Conservation (phyloP, 2,797 vertebrate species). For the Esox masquinongy region DNA sequence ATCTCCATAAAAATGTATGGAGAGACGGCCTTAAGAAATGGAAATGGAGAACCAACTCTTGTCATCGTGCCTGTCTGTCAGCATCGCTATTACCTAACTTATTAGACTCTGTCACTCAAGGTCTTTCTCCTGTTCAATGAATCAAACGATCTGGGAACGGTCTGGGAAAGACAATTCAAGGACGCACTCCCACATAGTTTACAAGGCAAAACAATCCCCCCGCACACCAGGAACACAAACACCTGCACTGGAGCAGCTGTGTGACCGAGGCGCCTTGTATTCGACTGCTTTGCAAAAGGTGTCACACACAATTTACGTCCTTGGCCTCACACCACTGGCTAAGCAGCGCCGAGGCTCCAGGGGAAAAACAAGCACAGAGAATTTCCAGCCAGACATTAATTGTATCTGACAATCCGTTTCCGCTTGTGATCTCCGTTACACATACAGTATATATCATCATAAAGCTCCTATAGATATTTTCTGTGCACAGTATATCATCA, state of each 20-base stretch:
- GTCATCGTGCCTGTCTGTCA: not conserved
- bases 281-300: constrained; percentile 77
- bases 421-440: constrained; percentile 80
- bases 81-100: not conserved
- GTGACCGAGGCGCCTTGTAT: constrained; percentile 75
- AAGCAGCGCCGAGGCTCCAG: constrained; percentile 69
- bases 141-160: not conserved
- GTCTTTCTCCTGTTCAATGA: not conserved
- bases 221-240: constrained; percentile 29
- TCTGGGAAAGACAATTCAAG: not conserved
- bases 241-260: constrained; percentile 6
- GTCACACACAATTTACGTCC: constrained; percentile 82
- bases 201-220: not conserved
- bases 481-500: constrained; percentile 22
- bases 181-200: not conserved
- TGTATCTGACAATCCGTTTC: constrained; percentile 78
- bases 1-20: not conserved
- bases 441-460: constrained; percentile 68
- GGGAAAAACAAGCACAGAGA: constrained; percentile 77
- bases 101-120: not conserved
- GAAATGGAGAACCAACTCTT: not conserved
- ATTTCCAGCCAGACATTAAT: constrained; percentile 78
- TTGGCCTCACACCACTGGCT: constrained; percentile 75
- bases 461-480: constrained; percentile 66
- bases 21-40: constrained; percentile 2